Evolutionary conservation across 2,113 vertebrate species (phyloP).

Genomic region (Silurus glanis): DNA sequence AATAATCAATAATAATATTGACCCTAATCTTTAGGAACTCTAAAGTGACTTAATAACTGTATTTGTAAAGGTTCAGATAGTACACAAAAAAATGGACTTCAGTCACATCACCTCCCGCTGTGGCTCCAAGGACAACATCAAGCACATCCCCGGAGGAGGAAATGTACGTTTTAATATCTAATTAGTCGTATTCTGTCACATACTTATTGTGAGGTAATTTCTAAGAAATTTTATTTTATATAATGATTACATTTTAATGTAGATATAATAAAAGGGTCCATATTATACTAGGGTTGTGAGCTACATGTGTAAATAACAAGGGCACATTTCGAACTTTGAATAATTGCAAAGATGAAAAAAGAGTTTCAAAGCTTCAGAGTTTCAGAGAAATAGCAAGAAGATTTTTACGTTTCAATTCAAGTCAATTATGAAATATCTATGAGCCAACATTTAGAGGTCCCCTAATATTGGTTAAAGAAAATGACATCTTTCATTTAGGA

Average conservation of each 20-base stretch:
- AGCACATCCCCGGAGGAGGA: conserved; percentile 99
- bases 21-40: not conserved
- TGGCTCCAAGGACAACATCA: conserved; percentile 99
- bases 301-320: not conserved
- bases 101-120: conserved; percentile 99
- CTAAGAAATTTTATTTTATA: no score
- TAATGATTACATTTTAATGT: no score
- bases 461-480: not conserved
- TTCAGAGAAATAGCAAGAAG: not conserved
- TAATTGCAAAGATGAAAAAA: not conserved
- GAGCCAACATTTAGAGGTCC: not conserved
- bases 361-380: not conserved
- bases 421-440: not conserved
- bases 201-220: no score
- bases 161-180: conserved; percentile 83
- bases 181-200: not conserved
- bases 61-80: conserved; percentile 95
- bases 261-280: no score
- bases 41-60: conserved; percentile 48
- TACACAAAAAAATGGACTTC: conserved; percentile 99
- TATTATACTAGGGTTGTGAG: not conserved
- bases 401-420: not conserved
- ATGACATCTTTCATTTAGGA: not conserved
- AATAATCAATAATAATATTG: no score
- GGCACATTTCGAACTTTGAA: not conserved